phyloP scores from a whole-genome alignment of 2,797 vertebrate genomes.

The Hippoglossus hippoglossus region DNA sequence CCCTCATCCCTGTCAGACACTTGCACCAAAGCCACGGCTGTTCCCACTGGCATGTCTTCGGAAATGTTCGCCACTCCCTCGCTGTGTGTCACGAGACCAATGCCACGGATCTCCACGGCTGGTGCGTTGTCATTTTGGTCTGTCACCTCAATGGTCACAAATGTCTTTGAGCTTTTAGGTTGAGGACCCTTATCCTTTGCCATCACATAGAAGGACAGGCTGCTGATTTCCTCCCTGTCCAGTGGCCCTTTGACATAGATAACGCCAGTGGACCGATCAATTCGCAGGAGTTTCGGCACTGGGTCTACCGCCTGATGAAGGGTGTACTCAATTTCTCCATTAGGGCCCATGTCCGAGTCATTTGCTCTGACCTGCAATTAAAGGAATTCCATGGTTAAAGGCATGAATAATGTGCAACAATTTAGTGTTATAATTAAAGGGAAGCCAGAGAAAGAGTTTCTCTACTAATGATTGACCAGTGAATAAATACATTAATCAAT shows the following conservation, averaged over 20 bases:
- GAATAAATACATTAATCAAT: conserved; percentile 43
- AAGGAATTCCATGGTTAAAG: conserved; percentile 59
- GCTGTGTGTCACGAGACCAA: conserved; percentile 95
- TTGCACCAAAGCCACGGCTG: conserved; percentile 96
- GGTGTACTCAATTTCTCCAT: conserved; percentile 97
- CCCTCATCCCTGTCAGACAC: conserved; percentile 97
- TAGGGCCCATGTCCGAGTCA: conserved; percentile 95
- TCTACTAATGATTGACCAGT: conserved; percentile 37
- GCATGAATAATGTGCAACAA: conserved; percentile 22
- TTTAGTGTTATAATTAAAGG: conserved; percentile 34
- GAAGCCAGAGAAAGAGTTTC: conserved; percentile 15
- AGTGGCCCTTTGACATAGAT: conserved; percentile 95
- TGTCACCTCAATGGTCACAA: conserved; percentile 94
- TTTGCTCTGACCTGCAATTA: conserved; percentile 93
- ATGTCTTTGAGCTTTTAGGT: conserved; percentile 94
- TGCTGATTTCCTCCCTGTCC: conserved; percentile 94
- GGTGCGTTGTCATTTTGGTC: conserved; percentile 98
- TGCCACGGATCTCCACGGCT: conserved; percentile 96
- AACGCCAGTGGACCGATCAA: conserved; percentile 92
- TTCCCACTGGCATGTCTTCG: conserved; percentile 96
- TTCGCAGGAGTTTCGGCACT: conserved; percentile 91
- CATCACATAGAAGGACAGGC: conserved; percentile 93
- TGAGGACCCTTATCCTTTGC: conserved; percentile 97
- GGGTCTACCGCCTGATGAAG: conserved; percentile 95
- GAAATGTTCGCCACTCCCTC: conserved; percentile 97